Percentiles rank a stretch among this genome's conserved stretches.
Conservation (phyloP, 2,888 invertebrate genomes). For the Seira ritae region DNA sequence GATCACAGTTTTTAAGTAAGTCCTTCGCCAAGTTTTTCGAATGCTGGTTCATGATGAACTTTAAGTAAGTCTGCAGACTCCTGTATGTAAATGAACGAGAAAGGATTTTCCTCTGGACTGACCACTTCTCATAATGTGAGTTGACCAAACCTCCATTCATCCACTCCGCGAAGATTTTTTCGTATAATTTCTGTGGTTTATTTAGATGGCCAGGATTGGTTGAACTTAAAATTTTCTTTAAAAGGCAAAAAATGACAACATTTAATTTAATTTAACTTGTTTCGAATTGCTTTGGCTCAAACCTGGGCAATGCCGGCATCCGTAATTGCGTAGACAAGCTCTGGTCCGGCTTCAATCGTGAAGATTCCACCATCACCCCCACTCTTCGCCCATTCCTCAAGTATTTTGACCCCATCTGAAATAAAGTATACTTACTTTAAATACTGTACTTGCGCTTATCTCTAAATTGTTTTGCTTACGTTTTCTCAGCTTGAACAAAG, state of each 20-base stretch:
- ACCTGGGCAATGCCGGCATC: too few species aligned
- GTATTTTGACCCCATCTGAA: too few species aligned
- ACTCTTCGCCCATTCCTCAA: too few species aligned
- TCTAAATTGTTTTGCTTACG: too few species aligned
- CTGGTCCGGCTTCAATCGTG: too few species aligned
- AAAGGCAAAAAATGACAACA: neutral
- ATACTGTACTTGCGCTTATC: too few species aligned
- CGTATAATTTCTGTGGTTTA: neutral
- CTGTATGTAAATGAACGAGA: neutral
- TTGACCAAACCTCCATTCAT: neutral
- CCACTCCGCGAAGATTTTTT: neutral
- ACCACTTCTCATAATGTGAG: neutral
- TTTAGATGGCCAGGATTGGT: neutral
- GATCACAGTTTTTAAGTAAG: neutral
- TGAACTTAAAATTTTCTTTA: neutral
- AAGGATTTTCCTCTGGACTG: neutral
- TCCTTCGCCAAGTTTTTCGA: neutral
- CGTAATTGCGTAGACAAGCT: too few species aligned
- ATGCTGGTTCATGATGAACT: neutral
- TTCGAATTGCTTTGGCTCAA: too few species aligned
- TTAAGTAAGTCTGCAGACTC: neutral
- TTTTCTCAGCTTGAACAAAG: too few species aligned
- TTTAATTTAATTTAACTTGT: too few species aligned
- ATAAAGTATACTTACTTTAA: too few species aligned
- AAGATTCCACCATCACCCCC: too few species aligned